Evolutionary conservation across 2,113 vertebrate species (phyloP), one percentile per base, ranked within the genome.

Genomic region (Alectura lathami): DNA sequence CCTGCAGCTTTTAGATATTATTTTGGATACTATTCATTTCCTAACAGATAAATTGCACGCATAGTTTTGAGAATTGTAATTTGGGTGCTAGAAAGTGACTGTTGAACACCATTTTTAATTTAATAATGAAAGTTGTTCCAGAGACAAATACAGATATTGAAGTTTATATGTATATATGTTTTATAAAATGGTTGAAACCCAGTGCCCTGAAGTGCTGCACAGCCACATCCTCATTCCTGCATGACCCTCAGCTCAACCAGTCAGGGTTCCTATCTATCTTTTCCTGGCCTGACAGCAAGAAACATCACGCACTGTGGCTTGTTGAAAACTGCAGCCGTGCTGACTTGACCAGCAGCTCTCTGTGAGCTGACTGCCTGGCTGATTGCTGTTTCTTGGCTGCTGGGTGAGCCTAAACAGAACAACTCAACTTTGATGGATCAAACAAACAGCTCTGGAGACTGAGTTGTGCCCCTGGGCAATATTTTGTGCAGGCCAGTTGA

Each of bases 401-500:
- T 91, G 70, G 10, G 40, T 89, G 82, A 95, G 82, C 45, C 78
- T 88, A 76, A 93, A 60, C 90, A 96, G 85, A 92, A 8, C 87
- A 91, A 72, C 30, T 89, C 53, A 68, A 34, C 57, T 91, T 50
- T 69, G 53, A 83, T 42, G 67, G 82, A 80, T 93, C 75, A 93
- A 63, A 67, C 80, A 81, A 94, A 62, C 59, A 88, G 47, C 40
- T 93, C 63, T 86, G 82, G 54, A 93, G 72, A 13, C 50, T 54
- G 18, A 93, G 85, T 72, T 82, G 83, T 70, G 53, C 62, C 85
- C 79, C 57, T 88, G 85, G 75, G 79, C n/a, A 77, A 73, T 53
- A 66, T 57, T 88, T 80, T 54, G 17, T 73, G 63, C 30, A 73
- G 32, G 32, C 75, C 27, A 5, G n/a, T 89, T 96, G 57, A 85